A percentile compares a stretch with the other conserved stretches of the same genome.
Conservation (phyloP, 2,113 vertebrate genomes). For the Vanacampus margaritifer region DNA sequence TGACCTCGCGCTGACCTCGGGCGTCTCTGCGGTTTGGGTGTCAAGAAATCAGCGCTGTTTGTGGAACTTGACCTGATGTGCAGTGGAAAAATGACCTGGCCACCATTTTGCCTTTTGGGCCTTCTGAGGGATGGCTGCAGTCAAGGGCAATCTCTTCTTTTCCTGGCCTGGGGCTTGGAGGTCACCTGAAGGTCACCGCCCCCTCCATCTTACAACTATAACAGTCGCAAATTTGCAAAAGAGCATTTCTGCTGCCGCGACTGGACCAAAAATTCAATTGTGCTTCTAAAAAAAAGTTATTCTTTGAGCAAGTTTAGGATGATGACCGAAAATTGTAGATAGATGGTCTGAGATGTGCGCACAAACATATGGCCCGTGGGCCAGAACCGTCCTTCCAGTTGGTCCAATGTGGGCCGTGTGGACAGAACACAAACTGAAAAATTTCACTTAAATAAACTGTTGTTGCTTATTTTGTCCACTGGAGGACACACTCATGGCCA, state of each 20-base stretch:
- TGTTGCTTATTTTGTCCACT: too few relatives aligned
- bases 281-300: constrained; percentile 4
- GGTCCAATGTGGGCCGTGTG: too few relatives aligned
- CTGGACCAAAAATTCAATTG: constrained; percentile 16
- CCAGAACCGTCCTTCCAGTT: too few relatives aligned
- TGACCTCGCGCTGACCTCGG: constrained; percentile 54
- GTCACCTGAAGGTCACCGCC: constrained; percentile 33
- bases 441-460: too few relatives aligned
- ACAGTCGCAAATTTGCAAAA: constrained; percentile 24
- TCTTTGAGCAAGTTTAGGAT: neutral
- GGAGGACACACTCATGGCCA: too few relatives aligned
- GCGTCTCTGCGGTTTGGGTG: constrained; percentile 61
- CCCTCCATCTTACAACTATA: constrained; percentile 15
- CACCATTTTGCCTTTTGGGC: constrained; percentile 46
- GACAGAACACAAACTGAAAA: too few relatives aligned
- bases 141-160: constrained; percentile 41
- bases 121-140: constrained; percentile 37
- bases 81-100: constrained; percentile 58
- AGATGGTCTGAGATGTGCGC: too few relatives aligned
- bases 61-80: constrained; percentile 62
- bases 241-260: constrained; percentile 23
- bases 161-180: constrained; percentile 16
- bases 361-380: too few relatives aligned
- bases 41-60: constrained; percentile 50
- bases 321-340: neutral